Evolutionary conservation across 1,140 invertebrate species (phyloP).

Genomic region (Pogonomyrmex californicus): DNA sequence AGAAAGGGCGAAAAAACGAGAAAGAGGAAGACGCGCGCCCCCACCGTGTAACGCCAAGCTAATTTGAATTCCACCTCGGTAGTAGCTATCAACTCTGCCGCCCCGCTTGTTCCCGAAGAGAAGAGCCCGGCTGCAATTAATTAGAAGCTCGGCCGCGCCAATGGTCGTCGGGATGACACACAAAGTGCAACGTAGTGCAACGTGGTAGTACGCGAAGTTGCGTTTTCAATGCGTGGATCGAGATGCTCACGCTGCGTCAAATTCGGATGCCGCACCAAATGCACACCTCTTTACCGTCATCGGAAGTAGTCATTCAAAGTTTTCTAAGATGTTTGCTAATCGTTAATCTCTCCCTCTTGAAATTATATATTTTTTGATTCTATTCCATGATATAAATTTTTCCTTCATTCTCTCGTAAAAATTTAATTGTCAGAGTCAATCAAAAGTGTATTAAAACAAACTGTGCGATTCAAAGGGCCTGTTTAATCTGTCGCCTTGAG

Average conservation of each 20-base stretch:
- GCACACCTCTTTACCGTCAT: not conserved
- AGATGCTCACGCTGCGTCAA: not conserved
- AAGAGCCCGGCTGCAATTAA: constrained; percentile 53
- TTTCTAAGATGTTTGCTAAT: not conserved
- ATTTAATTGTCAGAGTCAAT: not conserved
- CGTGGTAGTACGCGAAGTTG: not conserved
- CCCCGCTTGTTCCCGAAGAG: constrained; percentile 44
- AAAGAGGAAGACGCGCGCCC: constrained; percentile 9
- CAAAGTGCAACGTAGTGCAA: constrained; percentile 38
- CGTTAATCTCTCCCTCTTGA: not conserved
- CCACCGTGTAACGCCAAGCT: constrained; percentile 27
- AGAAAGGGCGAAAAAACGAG: not conserved
- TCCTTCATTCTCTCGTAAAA: not conserved
- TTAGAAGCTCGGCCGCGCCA: constrained; percentile 49
- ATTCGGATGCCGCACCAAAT: not conserved
- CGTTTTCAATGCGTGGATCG: constrained; percentile 46
- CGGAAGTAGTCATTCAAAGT: not conserved
- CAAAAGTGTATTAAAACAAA: not conserved
- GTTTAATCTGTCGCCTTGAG: not conserved
- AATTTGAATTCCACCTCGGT: constrained; percentile 62
- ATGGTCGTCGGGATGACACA: constrained; percentile 53
- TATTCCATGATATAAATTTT: not conserved
- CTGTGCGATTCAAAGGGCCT: not conserved
- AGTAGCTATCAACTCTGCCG: constrained; percentile 44
- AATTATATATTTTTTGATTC: not conserved